phyloP scores from a whole-genome alignment of 1,140 invertebrate species.

The Papilio aristodemus region DNA sequence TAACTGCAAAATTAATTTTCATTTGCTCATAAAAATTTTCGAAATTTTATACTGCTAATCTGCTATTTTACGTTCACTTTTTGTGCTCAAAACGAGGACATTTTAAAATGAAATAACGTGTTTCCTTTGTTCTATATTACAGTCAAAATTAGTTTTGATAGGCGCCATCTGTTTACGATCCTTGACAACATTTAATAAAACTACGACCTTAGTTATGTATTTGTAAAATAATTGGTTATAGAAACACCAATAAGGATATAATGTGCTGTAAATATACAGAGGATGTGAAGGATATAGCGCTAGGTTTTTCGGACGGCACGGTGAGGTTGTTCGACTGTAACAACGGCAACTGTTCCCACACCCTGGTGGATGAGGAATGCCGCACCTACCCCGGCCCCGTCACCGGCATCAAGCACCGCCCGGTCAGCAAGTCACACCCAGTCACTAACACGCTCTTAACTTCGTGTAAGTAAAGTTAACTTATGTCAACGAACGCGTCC shows the following conservation, averaged over 20 bases:
- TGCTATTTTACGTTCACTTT: too few species aligned
- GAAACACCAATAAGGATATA: slow-evolving; percentile 79
- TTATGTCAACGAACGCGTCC: not conserved
- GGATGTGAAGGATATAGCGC: slow-evolving; percentile 79
- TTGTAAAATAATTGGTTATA: slow-evolving; percentile 53
- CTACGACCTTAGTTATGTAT: slow-evolving; percentile 1
- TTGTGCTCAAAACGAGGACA: too few species aligned
- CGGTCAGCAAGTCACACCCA: slow-evolving; percentile 80
- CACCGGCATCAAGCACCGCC: slow-evolving; percentile 82
- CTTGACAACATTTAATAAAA: slow-evolving; percentile 5
- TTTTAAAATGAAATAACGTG: too few species aligned
- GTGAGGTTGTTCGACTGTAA: slow-evolving; percentile 79
- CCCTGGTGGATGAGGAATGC: slow-evolving; percentile 80
- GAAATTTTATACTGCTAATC: too few species aligned
- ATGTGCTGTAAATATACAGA: slow-evolving; percentile 83
- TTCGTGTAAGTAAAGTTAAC: slow-evolving; percentile 75
- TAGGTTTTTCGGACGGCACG: slow-evolving; percentile 81
- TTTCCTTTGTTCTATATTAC: too few species aligned
- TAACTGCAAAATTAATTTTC: too few species aligned
- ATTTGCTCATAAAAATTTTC: too few species aligned
- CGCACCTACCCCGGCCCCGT: slow-evolving; percentile 77
- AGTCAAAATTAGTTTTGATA: not conserved
- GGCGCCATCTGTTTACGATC: too few species aligned
- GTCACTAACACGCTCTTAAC: slow-evolving; percentile 79
- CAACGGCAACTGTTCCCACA: slow-evolving; percentile 65